Conservation (phyloP, 2,888 invertebrate species). For the Drosophila pseudotakahashii region DNA sequence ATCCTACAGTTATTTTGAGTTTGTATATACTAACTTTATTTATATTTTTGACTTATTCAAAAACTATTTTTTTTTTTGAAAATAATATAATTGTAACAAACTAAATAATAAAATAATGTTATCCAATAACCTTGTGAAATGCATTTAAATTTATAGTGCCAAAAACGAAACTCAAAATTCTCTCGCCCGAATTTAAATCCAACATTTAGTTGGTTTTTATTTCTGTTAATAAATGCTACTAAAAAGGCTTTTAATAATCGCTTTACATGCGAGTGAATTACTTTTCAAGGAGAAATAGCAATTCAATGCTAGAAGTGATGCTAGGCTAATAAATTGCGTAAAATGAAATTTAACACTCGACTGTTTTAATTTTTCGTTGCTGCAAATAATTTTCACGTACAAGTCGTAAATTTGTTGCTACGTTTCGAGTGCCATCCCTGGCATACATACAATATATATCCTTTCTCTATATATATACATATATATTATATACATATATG, state of each 20-base stretch:
- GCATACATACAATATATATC: slow-evolving; percentile 18
- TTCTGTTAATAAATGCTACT: neutral
- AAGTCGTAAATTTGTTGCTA: slow-evolving; percentile 43
- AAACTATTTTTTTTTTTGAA: too few relatives aligned
- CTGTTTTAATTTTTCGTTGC: slow-evolving; percentile 12
- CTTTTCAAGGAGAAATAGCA: slow-evolving; percentile 1
- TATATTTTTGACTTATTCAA: too few relatives aligned
- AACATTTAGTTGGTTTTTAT: neutral
- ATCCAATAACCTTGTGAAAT: too few relatives aligned
- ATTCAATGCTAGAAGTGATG: neutral
- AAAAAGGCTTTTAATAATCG: slow-evolving; percentile 1
- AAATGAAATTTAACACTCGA: slow-evolving; percentile 26
- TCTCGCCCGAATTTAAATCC: neutral
- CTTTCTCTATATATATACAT: neutral
- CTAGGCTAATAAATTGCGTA: slow-evolving; percentile 13
- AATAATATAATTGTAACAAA: too few relatives aligned
- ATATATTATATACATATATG: neutral
- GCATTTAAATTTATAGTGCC: too few relatives aligned
- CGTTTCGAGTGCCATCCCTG: slow-evolving; percentile 28
- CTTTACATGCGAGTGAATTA: slow-evolving; percentile 6
- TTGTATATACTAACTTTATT: too few relatives aligned
- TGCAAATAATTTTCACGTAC: slow-evolving; percentile 38
- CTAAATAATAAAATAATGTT: too few relatives aligned
- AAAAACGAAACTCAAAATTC: neutral
- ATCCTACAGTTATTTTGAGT: too few relatives aligned